phyloP scores from a whole-genome alignment of 2,888 invertebrate species.

The Agrenia bidenticulata region DNA sequence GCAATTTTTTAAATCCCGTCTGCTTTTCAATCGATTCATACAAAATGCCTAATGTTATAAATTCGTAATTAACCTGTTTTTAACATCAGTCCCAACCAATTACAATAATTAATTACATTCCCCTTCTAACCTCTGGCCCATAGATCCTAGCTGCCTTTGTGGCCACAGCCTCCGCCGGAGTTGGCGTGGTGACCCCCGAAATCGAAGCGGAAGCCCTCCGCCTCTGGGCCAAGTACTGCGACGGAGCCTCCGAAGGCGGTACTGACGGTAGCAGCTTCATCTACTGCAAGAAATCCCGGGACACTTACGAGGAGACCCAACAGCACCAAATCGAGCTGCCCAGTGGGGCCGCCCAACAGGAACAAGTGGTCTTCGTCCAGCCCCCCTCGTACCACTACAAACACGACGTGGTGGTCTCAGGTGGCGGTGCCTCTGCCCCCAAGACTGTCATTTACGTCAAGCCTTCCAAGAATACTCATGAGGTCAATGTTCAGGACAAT shows the following conservation, averaged over 20 bases:
- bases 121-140: too few species aligned
- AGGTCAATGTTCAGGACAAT: slow-evolving; percentile 29
- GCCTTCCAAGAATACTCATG: slow-evolving; percentile 34
- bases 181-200: slow-evolving; percentile 33
- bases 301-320: slow-evolving; percentile 24
- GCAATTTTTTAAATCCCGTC: too few species aligned
- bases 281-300: slow-evolving; percentile 31
- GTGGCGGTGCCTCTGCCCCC: slow-evolving; percentile 10
- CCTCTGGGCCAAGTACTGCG: slow-evolving; percentile 35
- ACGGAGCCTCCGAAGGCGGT: slow-evolving; percentile 24
- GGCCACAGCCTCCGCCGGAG: slow-evolving; percentile 19
- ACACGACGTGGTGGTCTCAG: slow-evolving; percentile 33
- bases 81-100: too few species aligned
- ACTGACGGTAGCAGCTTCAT: slow-evolving; percentile 26
- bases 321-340: slow-evolving; percentile 32
- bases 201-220: slow-evolving; percentile 33
- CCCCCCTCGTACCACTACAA: slow-evolving; percentile 37
- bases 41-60: too few species aligned
- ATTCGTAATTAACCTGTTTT: too few species aligned
- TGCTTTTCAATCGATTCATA: too few species aligned
- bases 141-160: slow-evolving; percentile 3
- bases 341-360: slow-evolving; percentile 16
- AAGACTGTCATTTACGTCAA: slow-evolving; percentile 33
- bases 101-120: too few species aligned
- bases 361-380: slow-evolving; percentile 37